Conservation (phyloP, 2,113 vertebrate genomes). For the Poeciliopsis turrubarensis region DNA sequence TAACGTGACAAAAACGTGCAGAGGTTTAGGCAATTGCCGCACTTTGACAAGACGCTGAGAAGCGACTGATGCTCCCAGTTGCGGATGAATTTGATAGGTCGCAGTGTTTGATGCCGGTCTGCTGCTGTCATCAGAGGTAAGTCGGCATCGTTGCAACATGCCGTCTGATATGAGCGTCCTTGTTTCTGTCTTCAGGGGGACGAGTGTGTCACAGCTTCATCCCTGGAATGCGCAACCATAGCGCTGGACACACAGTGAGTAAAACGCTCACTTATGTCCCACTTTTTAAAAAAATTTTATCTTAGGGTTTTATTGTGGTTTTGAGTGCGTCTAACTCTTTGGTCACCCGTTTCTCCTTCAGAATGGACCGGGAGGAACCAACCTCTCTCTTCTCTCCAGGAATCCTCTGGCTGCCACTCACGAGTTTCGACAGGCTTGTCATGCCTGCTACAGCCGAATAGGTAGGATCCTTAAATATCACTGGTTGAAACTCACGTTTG, state of each 20-base stretch:
- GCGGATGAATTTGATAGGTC: too few relatives aligned
- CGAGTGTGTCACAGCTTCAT: slow-evolving; percentile 81
- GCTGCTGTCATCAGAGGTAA: slow-evolving; percentile 21
- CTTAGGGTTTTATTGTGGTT: background rate
- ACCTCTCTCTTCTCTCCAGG: slow-evolving; percentile 90
- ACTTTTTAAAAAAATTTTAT: background rate
- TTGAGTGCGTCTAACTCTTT: background rate
- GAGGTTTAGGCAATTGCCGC: too few relatives aligned
- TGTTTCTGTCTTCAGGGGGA: slow-evolving; percentile 71
- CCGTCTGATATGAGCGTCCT: slow-evolving; percentile 45
- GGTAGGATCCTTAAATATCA: slow-evolving; percentile 72
- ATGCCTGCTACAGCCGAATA: slow-evolving; percentile 95
- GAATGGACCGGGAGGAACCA: slow-evolving; percentile 83
- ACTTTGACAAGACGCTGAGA: too few relatives aligned
- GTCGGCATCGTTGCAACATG: slow-evolving; percentile 23
- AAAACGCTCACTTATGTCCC: background rate
- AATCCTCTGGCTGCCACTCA: slow-evolving; percentile 95
- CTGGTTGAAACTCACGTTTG: background rate
- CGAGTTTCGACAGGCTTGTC: slow-evolving; percentile 95
- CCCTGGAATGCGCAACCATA: slow-evolving; percentile 78
- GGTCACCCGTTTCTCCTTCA: slow-evolving; percentile 38
- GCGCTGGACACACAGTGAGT: slow-evolving; percentile 73
- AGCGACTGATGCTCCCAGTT: too few relatives aligned
- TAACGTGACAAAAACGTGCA: too few relatives aligned
- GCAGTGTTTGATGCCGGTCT: too few relatives aligned